A percentile compares a stretch with the other conserved stretches of the same genome.
These are phyloP conservation scores for Eutolmus rufibarbis DNA, from an alignment of 2,888 invertebrate species.

Conservation along the genomic window DNA sequence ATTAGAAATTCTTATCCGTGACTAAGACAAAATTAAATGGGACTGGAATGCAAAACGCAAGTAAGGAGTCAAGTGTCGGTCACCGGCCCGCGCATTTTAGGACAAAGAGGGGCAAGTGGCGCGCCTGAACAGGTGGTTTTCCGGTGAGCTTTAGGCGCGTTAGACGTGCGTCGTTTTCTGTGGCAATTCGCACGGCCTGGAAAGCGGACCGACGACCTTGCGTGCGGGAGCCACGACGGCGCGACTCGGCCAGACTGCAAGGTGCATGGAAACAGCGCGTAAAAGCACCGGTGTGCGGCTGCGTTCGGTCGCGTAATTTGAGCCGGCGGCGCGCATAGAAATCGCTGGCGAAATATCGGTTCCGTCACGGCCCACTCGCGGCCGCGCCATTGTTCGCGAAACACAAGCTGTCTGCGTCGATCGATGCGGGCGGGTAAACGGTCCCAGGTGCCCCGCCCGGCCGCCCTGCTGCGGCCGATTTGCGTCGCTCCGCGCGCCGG, in stretches of 20 bases:
- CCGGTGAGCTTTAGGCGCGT: not conserved
- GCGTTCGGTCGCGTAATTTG: constrained; percentile 13
- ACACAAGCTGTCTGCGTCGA: constrained; percentile 29
- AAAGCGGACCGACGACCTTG: not conserved
- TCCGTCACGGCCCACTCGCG: constrained; percentile 31
- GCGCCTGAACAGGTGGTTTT: not conserved
- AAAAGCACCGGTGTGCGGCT: not conserved
- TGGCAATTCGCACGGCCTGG: not conserved
- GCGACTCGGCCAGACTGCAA: constrained; percentile 4
- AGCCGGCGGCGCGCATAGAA: constrained; percentile 1
- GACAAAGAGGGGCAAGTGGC: not conserved
- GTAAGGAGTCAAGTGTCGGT: not conserved
- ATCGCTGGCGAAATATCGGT: constrained; percentile 21
- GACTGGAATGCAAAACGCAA: not conserved
- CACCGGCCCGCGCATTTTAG: not conserved
- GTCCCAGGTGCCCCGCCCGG: not conserved
- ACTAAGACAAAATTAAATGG: not conserved
- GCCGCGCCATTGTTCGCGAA: constrained; percentile 19
- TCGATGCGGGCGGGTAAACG: constrained; percentile 20
- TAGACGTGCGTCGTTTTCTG: not conserved
- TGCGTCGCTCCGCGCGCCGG: not conserved
- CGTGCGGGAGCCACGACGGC: not conserved
- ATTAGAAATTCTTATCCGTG: not conserved
- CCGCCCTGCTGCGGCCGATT: not conserved
- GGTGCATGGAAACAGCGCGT: constrained; percentile 23